Conservation (phyloP, 1,140 invertebrate genomes). For the Aricia agestis region DNA sequence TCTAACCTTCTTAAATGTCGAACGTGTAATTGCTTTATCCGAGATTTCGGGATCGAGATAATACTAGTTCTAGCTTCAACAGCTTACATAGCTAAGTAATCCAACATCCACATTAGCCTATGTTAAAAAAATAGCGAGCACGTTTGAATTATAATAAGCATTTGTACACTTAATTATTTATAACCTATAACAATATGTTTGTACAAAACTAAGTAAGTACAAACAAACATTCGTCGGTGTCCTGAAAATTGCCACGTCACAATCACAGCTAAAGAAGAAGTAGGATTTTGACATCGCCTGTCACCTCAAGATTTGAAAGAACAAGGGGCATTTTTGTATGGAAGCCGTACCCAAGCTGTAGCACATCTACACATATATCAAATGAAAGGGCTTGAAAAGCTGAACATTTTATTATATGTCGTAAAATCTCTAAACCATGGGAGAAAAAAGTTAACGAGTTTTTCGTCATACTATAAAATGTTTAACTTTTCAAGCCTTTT, state of each 20-base stretch:
- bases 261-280: not conserved
- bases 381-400: too few relatives aligned
- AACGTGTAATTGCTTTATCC: not conserved
- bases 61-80: slow-evolving; percentile 4
- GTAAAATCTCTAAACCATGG: too few relatives aligned
- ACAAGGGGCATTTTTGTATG: too few relatives aligned
- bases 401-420: too few relatives aligned
- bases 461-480: too few relatives aligned
- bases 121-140: slow-evolving; percentile 7
- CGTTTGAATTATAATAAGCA: slow-evolving; percentile 10
- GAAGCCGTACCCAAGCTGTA: too few relatives aligned
- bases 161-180: slow-evolving; percentile 10
- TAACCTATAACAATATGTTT: not conserved
- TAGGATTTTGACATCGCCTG: not conserved
- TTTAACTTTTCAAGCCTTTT: too few relatives aligned
- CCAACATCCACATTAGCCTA: not conserved
- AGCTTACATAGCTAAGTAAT: slow-evolving; percentile 2
- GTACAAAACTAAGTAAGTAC: not conserved
- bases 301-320: not conserved
- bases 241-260: not conserved
- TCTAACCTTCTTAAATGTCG: not conserved
- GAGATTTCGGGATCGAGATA: not conserved
- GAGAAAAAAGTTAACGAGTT: too few relatives aligned
- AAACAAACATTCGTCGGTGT: not conserved
- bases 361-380: too few relatives aligned